Evolutionary conservation across 2,797 vertebrate species (phyloP), one percentile per base, ranked within the genome.

Genomic region (Aythya fuligula): DNA sequence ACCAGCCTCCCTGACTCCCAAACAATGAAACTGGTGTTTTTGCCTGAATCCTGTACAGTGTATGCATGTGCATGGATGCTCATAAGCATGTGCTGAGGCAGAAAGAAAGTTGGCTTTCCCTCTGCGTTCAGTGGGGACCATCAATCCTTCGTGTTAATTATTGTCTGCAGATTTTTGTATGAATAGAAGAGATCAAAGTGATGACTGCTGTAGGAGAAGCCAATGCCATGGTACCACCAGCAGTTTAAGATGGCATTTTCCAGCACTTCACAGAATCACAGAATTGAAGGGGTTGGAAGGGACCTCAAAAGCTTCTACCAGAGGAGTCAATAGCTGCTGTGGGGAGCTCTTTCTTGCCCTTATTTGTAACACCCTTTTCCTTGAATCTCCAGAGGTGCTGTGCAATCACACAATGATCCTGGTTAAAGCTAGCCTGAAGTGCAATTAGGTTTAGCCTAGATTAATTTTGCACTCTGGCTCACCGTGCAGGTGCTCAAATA

Each of bases 101-200:
- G 12, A 43, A 22, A 28, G 15, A 36, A 0, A 1, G 5, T 11
- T 18, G 0, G 1, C 8, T 71, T 75, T 56, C 21, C n/a, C 22
- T 67, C 45, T 62, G 38, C 32, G 64, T 93, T 82, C n/a, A 57
- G 6, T 1, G 3, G 28, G 65, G 41, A 38, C 25, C 19, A 25
- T 53, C 24, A 54, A 1, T 69, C 57, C 25, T 21, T 30, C 49
- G 19, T 64, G 25, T 56, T 76, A 43, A 32, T 45, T 49, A 25
- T n/a, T 6, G 3, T 17, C 74, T 69, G 32, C 20, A 43, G 27
- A 47, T 24, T 22, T 14, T 64, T 76, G 6, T 34, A 64, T 38
- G 22, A 69, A 38, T 13, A 69, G 34, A 80, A 62, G 39, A 32
- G 30, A 66, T 25, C 15, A 89, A 78, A 90, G 28, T 13, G 66